These are phyloP conservation scores for Naso thynnoides DNA, from an alignment of 2,797 vertebrate species.

Conservation along the genomic window DNA sequence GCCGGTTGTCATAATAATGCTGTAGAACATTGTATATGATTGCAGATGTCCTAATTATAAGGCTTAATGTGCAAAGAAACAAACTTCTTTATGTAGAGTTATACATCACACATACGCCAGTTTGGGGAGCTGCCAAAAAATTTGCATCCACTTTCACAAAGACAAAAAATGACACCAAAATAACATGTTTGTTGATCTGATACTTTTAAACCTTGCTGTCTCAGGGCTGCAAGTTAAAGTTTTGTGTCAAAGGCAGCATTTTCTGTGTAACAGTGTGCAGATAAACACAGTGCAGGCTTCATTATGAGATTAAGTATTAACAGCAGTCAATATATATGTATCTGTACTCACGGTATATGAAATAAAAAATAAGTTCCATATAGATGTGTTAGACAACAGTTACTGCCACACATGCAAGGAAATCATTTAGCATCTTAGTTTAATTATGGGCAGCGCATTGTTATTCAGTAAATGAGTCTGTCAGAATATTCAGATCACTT, in stretches of 20 bases:
- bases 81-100: too few species aligned
- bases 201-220: background rate
- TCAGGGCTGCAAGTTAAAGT: slow-evolving; percentile 5
- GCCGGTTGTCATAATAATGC: too few species aligned
- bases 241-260: background rate
- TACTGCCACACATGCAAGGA: background rate
- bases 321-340: background rate
- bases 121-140: background rate
- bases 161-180: background rate
- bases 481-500: slow-evolving; percentile 15
- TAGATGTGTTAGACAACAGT: background rate
- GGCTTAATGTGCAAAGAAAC: too few species aligned
- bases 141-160: slow-evolving; percentile 1
- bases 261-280: background rate
- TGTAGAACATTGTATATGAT: too few species aligned
- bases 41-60: too few species aligned
- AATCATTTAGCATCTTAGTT: background rate
- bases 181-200: background rate
- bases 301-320: background rate
- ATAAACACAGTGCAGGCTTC: background rate
- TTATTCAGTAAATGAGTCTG: background rate
- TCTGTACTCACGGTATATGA: background rate
- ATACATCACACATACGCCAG: too few species aligned
- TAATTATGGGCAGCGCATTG: background rate
- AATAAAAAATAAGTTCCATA: background rate